Conservation (phyloP, 2,797 vertebrate genomes). For the Eulemur mongoz region DNA sequence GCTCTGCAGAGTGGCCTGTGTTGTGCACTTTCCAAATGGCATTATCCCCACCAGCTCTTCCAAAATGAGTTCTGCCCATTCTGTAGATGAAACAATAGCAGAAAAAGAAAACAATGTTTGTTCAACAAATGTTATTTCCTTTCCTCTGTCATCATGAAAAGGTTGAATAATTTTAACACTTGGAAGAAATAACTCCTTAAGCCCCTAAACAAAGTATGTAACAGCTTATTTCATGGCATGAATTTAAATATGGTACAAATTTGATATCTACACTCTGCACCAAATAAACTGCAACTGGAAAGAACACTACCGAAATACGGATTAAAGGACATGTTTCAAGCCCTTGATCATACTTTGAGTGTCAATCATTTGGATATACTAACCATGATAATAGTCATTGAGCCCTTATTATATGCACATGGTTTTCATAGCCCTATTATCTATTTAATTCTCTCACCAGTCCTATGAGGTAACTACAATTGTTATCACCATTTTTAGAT, state of each 20-base stretch:
- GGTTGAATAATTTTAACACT: neutral
- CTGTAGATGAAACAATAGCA: neutral
- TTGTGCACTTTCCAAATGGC: neutral
- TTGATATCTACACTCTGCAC: neutral
- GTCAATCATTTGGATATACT: neutral
- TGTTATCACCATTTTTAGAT: neutral
- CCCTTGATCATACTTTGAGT: neutral
- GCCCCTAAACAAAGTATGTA: neutral
- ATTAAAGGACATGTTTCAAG: neutral
- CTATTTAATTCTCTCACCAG: neutral
- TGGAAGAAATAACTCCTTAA: neutral
- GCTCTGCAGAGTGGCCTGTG: neutral
- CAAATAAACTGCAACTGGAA: constrained; percentile 22
- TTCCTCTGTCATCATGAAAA: neutral
- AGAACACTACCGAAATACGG: neutral
- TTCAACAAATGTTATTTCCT: neutral
- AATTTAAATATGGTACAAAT: neutral
- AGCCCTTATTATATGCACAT: neutral
- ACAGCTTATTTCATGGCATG: neutral
- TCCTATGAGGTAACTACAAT: neutral
- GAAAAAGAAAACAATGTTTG: neutral
- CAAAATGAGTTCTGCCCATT: neutral
- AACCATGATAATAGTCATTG: neutral
- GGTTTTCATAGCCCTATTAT: neutral
- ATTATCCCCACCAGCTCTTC: neutral